Conservation (phyloP, 2,113 vertebrate species). For the zebrafish (Danio rerio) region GRCz12tu NC_133193.1:48886001-48886500, state of each 20-base stretch:
- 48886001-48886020: background rate
- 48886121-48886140: conserved; percentile 14
- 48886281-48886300: background rate
- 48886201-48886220: conserved; percentile 35
- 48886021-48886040: background rate
- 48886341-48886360: background rate
- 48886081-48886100: conserved; percentile 55
- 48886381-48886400: conserved; percentile 2
- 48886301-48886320: background rate
- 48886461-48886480: conserved; percentile 46
- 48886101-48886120: conserved; percentile 50
- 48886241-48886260: background rate
- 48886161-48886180: conserved; percentile 30
- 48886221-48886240: conserved; percentile 25
- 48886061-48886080: conserved; percentile 18
- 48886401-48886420: conserved; percentile 4
- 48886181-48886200: background rate
- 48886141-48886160: conserved; percentile 52
- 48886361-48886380: background rate
- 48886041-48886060: conserved; percentile 22
- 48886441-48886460: conserved; percentile 55
- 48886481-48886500: conserved; percentile 50
- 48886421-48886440: conserved; percentile 14
- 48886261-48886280: background rate
- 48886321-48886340: background rate